phyloP scores from a whole-genome alignment of 2,797 vertebrate genomes.

The Silurus aristotelis region DNA sequence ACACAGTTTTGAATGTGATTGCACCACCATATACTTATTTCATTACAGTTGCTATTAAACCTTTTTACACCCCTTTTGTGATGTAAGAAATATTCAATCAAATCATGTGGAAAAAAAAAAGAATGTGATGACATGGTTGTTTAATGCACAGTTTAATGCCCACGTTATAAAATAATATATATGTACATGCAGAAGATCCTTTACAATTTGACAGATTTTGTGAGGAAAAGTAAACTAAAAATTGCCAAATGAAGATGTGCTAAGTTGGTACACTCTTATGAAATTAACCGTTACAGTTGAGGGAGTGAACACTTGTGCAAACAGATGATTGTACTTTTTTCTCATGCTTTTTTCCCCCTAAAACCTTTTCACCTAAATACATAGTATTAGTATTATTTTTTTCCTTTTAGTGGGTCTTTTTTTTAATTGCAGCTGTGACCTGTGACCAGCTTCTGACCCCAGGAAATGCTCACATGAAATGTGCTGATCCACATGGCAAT shows the following conservation, averaged over 20 bases:
- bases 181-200: neutral
- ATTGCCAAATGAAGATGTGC: neutral
- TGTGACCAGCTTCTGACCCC: constrained; percentile 56
- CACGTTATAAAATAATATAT: neutral
- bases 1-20: constrained; percentile 16
- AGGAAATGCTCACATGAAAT: constrained; percentile 55
- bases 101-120: no score
- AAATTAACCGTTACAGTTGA: neutral
- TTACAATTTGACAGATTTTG: neutral
- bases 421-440: constrained; percentile 54
- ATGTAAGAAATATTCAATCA: no score
- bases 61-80: neutral
- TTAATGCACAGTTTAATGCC: no score
- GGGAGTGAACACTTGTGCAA: neutral
- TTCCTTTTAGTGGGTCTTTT: constrained; percentile 15
- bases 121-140: no score
- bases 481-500: constrained; percentile 55
- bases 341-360: no score
- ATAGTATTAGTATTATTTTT: neutral
- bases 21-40: neutral
- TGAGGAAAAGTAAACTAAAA: neutral
- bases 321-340: neutral
- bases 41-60: neutral
- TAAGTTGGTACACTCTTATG: neutral
- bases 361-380: no score